Evolutionary conservation across 2,888 invertebrate species (phyloP).

Genomic region (Lasioglossum vierecki): DNA sequence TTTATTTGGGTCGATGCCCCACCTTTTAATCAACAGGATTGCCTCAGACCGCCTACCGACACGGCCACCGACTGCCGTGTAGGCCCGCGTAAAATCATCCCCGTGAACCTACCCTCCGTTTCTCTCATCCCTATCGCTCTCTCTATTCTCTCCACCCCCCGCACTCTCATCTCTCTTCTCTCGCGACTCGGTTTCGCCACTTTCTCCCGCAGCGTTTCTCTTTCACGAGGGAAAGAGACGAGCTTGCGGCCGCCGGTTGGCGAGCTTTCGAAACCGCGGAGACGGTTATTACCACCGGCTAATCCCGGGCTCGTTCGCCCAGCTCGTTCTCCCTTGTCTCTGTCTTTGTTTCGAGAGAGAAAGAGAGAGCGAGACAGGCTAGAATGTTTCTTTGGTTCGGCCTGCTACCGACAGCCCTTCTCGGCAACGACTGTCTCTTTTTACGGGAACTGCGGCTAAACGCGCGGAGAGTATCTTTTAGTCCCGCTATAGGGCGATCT

Average conservation of each 20-base stretch:
- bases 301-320: slow-evolving; percentile 75
- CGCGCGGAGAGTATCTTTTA: slow-evolving; percentile 59
- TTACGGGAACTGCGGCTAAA: slow-evolving; percentile 42
- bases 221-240: slow-evolving; percentile 54
- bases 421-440: slow-evolving; percentile 5
- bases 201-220: slow-evolving; percentile 34
- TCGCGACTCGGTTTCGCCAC: slow-evolving; percentile 42
- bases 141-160: background rate
- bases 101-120: slow-evolving; percentile 59
- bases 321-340: slow-evolving; percentile 18
- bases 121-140: background rate
- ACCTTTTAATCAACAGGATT: slow-evolving; percentile 77
- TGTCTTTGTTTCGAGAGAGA: background rate
- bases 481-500: slow-evolving; percentile 60
- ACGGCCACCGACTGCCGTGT: slow-evolving; percentile 71
- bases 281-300: slow-evolving; percentile 77
- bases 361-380: background rate
- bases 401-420: background rate
- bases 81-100: slow-evolving; percentile 75
- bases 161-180: background rate
- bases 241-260: slow-evolving; percentile 69
- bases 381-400: slow-evolving; percentile 3
- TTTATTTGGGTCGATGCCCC: slow-evolving; percentile 78
- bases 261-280: slow-evolving; percentile 73
- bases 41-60: slow-evolving; percentile 75